phyloP scores from a whole-genome alignment of 2,113 vertebrate species.

The Oncorhynchus tshawytscha region DNA sequence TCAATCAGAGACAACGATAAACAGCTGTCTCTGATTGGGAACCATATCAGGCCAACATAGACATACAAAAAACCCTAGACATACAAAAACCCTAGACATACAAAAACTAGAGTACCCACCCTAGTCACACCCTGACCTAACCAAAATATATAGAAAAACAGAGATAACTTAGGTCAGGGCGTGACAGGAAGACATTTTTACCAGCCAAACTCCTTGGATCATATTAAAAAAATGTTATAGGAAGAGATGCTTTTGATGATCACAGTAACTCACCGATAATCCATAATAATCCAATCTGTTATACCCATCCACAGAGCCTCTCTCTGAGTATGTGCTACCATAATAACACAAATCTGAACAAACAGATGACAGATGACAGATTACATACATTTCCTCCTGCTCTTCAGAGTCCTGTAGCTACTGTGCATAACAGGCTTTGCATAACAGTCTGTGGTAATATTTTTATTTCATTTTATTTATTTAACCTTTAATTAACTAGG shows the following conservation, averaged over 20 bases:
- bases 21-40: too few species aligned
- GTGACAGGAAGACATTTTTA: neutral
- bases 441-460: conserved; percentile 20
- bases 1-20: too few species aligned
- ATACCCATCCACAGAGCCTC: neutral
- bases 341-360: neutral
- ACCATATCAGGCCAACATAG: too few species aligned
- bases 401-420: neutral
- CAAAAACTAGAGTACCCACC: too few species aligned
- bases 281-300: neutral
- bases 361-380: neutral
- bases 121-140: too few species aligned
- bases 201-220: neutral
- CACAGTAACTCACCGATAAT: neutral
- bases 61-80: too few species aligned
- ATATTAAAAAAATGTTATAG: neutral
- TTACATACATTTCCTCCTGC: neutral
- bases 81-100: too few species aligned
- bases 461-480: too few species aligned
- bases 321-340: neutral
- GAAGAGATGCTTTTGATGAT: neutral
- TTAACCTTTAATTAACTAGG: too few species aligned
- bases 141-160: too few species aligned
- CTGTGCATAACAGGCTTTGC: conserved; percentile 12
- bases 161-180: too few species aligned